Base-by-base conservation (phyloP, 2,113 vertebrate genomes). In the Phaethon lepturus region DNA sequence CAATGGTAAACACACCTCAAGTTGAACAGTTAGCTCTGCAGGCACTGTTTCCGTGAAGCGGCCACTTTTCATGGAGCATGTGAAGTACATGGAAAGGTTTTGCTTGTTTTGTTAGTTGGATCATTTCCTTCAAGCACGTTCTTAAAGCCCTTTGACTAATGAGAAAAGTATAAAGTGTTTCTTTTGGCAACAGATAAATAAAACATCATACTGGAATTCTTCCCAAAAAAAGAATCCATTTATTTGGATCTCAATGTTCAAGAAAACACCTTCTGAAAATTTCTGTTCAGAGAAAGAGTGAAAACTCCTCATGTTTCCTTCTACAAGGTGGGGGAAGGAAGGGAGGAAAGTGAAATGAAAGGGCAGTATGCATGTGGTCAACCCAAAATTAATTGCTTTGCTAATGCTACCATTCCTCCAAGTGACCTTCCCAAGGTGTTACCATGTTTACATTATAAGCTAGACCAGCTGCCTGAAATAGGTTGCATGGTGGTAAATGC, bases 101-200 rank as follows among this genome's bases (percentile, higher is more conserved):
- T 87, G 60, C 24, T 93, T 96, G 50, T 91, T 96, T 91, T 91
- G 4, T 84, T 85, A 89, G 60, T 50, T 94, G 76, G 58, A 93
- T 96, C 86, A 89, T 95, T 96, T 96, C 95, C 93, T 95, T 89
- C 80, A 78, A 91, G 56, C n/a, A 11, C 71, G 53, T 88, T 96
- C 58, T 95, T 78, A 80, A 89, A 95, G 42, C 49, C 33, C 29
- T 79, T 87, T 75, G 53, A 62, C 89, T 89, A 95, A 89, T 78
- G 62, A 94, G 73, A 81, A 86, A 84, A 81, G 25, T 58, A 68
- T 75, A n/a, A 88, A 84, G 53, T 89, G 62, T 93, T 96, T 91
- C 44, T 93, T 94, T 97, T 97, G 96, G 93, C 91, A 91, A 69
- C 33, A 58, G 80, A 95, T 91, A 90, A 96, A 87, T 93, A 78